A percentile compares a stretch with the other conserved stretches of the same genome.
Conservation (phyloP, 2,888 invertebrate species). For the Rhagium mordax region DNA sequence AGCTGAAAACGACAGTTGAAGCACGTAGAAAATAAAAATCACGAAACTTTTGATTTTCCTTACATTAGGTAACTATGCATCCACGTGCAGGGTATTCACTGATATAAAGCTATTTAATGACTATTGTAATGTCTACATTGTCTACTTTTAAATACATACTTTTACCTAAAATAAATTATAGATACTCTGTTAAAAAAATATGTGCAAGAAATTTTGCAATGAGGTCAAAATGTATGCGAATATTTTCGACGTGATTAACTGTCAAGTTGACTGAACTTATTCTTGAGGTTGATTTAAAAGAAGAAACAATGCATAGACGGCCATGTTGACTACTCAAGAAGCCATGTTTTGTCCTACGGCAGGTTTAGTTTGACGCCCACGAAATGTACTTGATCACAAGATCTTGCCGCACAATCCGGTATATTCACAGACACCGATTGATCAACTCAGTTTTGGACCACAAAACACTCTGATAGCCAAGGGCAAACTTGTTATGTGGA, state of each 20-base stretch:
- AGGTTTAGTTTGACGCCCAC: slow-evolving; percentile 66
- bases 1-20: too few species aligned
- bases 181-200: not conserved
- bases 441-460: slow-evolving; percentile 46
- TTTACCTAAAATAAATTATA: not conserved
- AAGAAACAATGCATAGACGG: slow-evolving; percentile 66
- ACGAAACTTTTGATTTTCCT: too few species aligned
- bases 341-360: slow-evolving; percentile 69
- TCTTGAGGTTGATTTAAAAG: slow-evolving; percentile 37
- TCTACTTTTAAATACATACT: not conserved
- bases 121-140: too few species aligned
- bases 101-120: too few species aligned
- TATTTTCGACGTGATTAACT: slow-evolving; percentile 7
- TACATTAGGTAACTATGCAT: too few species aligned
- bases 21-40: too few species aligned
- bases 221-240: not conserved
- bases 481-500: slow-evolving; percentile 19
- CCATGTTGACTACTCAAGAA: slow-evolving; percentile 71
- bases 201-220: not conserved
- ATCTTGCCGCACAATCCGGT: slow-evolving; percentile 56
- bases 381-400: slow-evolving; percentile 65
- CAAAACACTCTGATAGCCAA: slow-evolving; percentile 30
- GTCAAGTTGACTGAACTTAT: slow-evolving; percentile 38
- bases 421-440: slow-evolving; percentile 48
- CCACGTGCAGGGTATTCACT: too few species aligned